Percentiles rank a stretch among this genome's conserved stretches.
These are phyloP conservation scores for Colletes gigas DNA, from an alignment of 1,140 invertebrate genomes.

Conservation along the genomic window DNA sequence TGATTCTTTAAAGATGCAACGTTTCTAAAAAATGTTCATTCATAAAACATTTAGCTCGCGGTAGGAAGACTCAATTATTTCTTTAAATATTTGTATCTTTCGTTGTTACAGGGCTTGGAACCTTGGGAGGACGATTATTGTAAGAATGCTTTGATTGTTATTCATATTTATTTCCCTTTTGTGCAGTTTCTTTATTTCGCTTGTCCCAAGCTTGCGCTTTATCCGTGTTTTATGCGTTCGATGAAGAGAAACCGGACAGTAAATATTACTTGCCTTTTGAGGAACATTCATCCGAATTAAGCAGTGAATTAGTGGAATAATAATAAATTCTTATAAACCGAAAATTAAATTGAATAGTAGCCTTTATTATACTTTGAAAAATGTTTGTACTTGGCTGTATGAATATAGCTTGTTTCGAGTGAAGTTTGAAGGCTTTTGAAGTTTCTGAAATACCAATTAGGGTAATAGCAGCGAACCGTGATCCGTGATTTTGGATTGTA, in stretches of 20 bases:
- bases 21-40: background rate
- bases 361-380: background rate
- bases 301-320: conserved; percentile 19
- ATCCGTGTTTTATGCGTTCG: background rate
- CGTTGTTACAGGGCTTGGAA: background rate
- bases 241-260: background rate
- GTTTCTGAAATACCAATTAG: too few species aligned
- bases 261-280: background rate
- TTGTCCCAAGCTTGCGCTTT: background rate
- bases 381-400: background rate
- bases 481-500: too few species aligned
- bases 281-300: background rate
- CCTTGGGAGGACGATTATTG: background rate
- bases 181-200: background rate
- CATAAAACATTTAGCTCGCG: background rate
- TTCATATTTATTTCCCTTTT: background rate
- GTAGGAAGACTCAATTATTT: background rate
- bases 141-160: background rate
- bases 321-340: background rate
- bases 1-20: background rate
- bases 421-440: too few species aligned
- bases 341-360: background rate
- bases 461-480: too few species aligned
- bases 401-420: too few species aligned
- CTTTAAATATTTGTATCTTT: background rate